phyloP scores from a whole-genome alignment of 2,888 invertebrate genomes.

The Apocheima hispidaria region DNA sequence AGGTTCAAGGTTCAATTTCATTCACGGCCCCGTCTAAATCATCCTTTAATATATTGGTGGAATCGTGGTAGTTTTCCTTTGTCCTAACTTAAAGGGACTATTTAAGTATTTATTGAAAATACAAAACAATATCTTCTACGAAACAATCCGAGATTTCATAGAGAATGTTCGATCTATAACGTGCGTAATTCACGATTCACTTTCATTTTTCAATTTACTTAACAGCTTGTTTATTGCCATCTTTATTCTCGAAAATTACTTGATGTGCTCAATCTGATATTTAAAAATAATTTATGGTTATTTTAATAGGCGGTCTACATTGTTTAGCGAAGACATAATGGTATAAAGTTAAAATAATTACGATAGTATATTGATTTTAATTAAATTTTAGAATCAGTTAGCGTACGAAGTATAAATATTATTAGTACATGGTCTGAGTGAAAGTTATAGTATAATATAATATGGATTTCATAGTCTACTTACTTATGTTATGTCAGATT shows the following conservation, averaged over 20 bases:
- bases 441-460: slow-evolving; percentile 24
- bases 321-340: slow-evolving; percentile 30
- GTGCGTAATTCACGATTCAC: slow-evolving; percentile 30
- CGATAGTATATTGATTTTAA: slow-evolving; percentile 40
- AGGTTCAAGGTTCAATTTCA: no score
- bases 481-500: slow-evolving; percentile 20
- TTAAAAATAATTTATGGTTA: slow-evolving; percentile 39
- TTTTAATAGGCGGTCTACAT: slow-evolving; percentile 29
- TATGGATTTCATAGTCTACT: slow-evolving; percentile 16
- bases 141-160: neutral
- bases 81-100: no score
- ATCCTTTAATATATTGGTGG: no score
- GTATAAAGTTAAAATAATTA: slow-evolving; percentile 37
- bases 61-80: no score
- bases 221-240: slow-evolving; percentile 27
- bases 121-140: neutral
- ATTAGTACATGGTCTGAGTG: slow-evolving; percentile 5
- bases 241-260: slow-evolving; percentile 22
- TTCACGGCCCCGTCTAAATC: no score
- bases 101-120: no score
- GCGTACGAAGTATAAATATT: slow-evolving; percentile 1
- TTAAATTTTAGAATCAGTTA: slow-evolving; percentile 37
- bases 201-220: slow-evolving; percentile 42
- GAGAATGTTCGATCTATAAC: slow-evolving; percentile 8
- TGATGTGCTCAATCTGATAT: slow-evolving; percentile 26